Conservation (phyloP, 2,888 invertebrate genomes). For the Diaperis boleti region DNA sequence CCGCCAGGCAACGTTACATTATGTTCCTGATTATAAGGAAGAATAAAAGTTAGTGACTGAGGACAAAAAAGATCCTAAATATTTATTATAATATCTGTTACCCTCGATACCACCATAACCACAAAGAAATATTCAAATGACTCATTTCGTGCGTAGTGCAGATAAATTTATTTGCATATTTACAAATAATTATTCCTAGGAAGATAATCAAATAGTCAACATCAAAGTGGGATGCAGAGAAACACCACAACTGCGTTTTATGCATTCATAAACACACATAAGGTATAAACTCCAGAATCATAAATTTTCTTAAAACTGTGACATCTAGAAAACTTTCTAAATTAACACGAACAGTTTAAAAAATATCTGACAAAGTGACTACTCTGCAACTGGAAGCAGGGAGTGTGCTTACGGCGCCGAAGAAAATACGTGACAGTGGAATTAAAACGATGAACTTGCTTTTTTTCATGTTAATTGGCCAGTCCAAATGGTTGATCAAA, state of each 20-base stretch:
- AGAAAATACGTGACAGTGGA: conserved; percentile 20
- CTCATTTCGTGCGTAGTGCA: conserved; percentile 27
- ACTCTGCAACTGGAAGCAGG: conserved; percentile 19
- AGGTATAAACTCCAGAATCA: conserved; percentile 4
- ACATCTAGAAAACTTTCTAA: background rate
- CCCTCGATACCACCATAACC: too few species aligned
- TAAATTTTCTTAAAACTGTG: background rate
- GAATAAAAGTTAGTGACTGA: too few species aligned
- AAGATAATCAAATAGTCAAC: conserved; percentile 22
- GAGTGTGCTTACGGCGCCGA: conserved; percentile 20
- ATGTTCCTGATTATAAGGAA: too few species aligned
- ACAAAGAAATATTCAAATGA: conserved; percentile 33
- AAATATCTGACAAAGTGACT: conserved; percentile 29
- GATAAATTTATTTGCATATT: conserved; percentile 34
- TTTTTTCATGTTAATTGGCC: conserved; percentile 25
- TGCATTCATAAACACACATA: too few species aligned
- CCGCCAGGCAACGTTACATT: too few species aligned
- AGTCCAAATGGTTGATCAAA: conserved; percentile 16
- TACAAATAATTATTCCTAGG: conserved; percentile 28
- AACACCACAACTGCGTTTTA: background rate
- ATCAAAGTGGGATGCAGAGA: conserved; percentile 13
- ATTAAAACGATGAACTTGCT: conserved; percentile 17
- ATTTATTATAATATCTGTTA: too few species aligned
- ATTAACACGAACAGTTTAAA: conserved; percentile 5
- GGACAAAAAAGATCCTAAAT: too few species aligned